These are phyloP conservation scores for Ophiodon elongatus DNA, from an alignment of 2,113 vertebrate species.

Conservation along the genomic window DNA sequence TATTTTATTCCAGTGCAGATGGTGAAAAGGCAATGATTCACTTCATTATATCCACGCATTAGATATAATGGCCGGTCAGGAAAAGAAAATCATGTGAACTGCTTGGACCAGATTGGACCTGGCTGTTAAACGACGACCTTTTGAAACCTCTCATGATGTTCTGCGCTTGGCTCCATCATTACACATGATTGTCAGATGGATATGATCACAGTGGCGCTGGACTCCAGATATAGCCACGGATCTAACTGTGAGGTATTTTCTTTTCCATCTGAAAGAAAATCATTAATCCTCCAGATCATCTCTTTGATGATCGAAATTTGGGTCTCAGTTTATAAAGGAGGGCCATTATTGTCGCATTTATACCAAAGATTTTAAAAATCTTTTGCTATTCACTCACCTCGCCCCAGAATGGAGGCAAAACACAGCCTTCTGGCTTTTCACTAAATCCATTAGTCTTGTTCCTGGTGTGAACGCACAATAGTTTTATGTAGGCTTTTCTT, in stretches of 20 bases:
- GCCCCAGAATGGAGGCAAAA: background rate
- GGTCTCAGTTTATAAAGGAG: conserved; percentile 7
- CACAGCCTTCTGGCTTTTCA: background rate
- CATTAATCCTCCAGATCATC: conserved; percentile 35
- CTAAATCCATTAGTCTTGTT: background rate
- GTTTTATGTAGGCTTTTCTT: background rate
- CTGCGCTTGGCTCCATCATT: conserved; percentile 26
- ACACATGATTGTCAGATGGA: conserved; percentile 37
- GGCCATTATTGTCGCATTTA: background rate
- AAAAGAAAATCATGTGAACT: conserved; percentile 26
- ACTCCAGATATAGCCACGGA: conserved; percentile 36
- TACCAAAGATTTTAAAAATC: background rate
- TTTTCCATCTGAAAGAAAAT: conserved; percentile 30
- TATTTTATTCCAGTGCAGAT: conserved; percentile 5
- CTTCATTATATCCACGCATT: background rate
- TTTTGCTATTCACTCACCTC: background rate
- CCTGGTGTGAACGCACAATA: conserved; percentile 3
- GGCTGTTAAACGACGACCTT: conserved; percentile 35
- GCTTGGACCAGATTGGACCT: conserved; percentile 20
- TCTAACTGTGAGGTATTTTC: conserved; percentile 18
- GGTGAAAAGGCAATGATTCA: background rate
- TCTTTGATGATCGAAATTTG: conserved; percentile 27
- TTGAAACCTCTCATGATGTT: conserved; percentile 33
- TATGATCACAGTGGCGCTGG: conserved; percentile 24
- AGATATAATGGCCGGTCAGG: conserved; percentile 5